Evolutionary conservation across 1,140 invertebrate genomes (phyloP), one percentile per base, ranked within the genome.

Genomic region (Drosophila rhopaloa): DNA sequence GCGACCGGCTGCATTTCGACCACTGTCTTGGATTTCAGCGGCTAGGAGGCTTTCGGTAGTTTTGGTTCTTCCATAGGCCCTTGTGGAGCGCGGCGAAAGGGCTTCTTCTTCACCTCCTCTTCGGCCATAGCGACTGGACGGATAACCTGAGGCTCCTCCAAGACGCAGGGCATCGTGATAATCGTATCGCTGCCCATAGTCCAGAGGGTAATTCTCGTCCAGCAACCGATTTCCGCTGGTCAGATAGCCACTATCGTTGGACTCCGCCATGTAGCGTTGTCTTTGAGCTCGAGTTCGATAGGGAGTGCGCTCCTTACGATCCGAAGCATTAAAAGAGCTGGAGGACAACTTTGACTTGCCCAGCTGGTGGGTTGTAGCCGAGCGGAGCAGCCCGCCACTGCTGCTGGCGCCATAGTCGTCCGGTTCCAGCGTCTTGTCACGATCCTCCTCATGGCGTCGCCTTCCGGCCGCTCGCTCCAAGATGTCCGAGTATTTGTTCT

Each of bases 401-500:
- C 91, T 63, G 19, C 59, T 70, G 56, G 57, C 54, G 24, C 82
- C 79, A 32, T 88, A 88, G 40, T 90, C 81, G 58, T 93, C 95
- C 0, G 95, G 95, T 71, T 96, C 95, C 29, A 95, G 81, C 0
- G 95, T 95, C 91, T 95, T 94, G 62, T 96, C 95, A 6, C 93
- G 93, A 90, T 95, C 94, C 73, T 77, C 93, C 92, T 75, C 92
- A 54, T 86, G 71, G 62, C 94, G 94, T 79, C 93, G 93, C 72
- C 94, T 92, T 13, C 93, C 91, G 1, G 95, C 94, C 56, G 96
- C 95, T 67, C 94, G 94, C 71, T 96, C 96, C 66, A 96, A 93
- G 16, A 96, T 94, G 9, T 95, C 94, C 9, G 95, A 95, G 91
- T 96, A 96, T 91, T 96, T 96, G 77, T 96, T 95, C 91, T 96